Conservation (phyloP, 2,888 invertebrate genomes). For the Pollenia labialis region DNA sequence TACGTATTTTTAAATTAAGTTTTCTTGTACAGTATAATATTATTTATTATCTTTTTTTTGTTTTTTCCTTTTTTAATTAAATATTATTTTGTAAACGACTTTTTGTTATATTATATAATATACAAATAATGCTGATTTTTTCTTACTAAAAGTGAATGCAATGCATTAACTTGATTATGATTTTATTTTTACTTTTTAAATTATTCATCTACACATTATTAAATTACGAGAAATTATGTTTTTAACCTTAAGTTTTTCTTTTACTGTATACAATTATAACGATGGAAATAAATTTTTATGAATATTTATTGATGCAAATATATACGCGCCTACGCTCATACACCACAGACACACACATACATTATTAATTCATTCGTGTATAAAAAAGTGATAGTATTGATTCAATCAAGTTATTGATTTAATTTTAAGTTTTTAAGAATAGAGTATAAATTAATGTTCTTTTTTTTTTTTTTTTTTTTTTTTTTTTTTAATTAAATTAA, state of each 20-base stretch:
- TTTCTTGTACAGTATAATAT: slow-evolving; percentile 75
- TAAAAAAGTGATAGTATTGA: slow-evolving; percentile 38
- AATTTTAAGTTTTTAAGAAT: slow-evolving; percentile 40
- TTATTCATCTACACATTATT: slow-evolving; percentile 68
- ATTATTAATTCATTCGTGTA: slow-evolving; percentile 44
- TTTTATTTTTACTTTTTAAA: slow-evolving; percentile 45
- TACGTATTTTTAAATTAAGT: slow-evolving; percentile 75
- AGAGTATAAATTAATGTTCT: slow-evolving; percentile 26
- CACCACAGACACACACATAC: slow-evolving; percentile 38
- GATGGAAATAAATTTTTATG: slow-evolving; percentile 42
- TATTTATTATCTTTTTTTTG: slow-evolving; percentile 73
- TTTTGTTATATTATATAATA: slow-evolving; percentile 72
- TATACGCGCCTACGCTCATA: slow-evolving; percentile 62
- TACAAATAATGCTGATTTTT: slow-evolving; percentile 75
- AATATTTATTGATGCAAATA: slow-evolving; percentile 55
- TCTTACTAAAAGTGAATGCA: slow-evolving; percentile 69
- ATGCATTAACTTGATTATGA: slow-evolving; percentile 65
- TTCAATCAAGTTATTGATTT: slow-evolving; percentile 23
- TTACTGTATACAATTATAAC: slow-evolving; percentile 64
- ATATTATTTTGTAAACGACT: slow-evolving; percentile 72
- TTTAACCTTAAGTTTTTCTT: slow-evolving; percentile 51
- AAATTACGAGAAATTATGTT: slow-evolving; percentile 56
- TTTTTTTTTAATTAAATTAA: slow-evolving; percentile 24
- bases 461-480: slow-evolving; percentile 23
- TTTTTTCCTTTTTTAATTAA: slow-evolving; percentile 71